A percentile compares a stretch with the other conserved stretches of the same genome.
Evolutionary conservation across 2,888 invertebrate genomes (phyloP).

Genomic region (Synanthedon andrenaeformis): DNA sequence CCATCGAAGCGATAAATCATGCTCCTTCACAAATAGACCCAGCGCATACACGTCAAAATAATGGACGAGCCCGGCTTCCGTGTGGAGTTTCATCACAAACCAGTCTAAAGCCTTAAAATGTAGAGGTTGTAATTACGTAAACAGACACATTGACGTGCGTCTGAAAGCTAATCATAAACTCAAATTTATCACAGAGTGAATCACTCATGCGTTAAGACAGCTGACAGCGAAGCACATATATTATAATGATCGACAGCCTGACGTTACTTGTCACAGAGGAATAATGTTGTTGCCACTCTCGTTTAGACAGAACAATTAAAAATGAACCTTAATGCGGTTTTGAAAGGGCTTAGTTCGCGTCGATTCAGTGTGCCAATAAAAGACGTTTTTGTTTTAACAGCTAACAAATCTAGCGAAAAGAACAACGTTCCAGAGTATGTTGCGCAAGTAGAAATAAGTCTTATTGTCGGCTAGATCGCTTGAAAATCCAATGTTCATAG

Average conservation of each 20-base stretch:
- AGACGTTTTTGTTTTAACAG: slow-evolving; percentile 32
- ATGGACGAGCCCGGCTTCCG: slow-evolving; percentile 43
- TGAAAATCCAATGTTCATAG: slow-evolving; percentile 26
- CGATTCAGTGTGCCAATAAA: slow-evolving; percentile 10
- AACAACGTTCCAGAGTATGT: slow-evolving; percentile 46
- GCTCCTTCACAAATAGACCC: slow-evolving; percentile 37
- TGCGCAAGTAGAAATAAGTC: slow-evolving; percentile 29
- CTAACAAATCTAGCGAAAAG: slow-evolving; percentile 55
- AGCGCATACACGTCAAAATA: slow-evolving; percentile 40
- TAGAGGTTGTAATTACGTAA: slow-evolving; percentile 60
- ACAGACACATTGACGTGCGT: slow-evolving; percentile 65
- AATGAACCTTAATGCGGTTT: slow-evolving; percentile 11
- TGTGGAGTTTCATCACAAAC: slow-evolving; percentile 40
- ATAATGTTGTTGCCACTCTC: slow-evolving; percentile 64
- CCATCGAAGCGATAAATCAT: slow-evolving; percentile 52
- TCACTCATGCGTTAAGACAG: slow-evolving; percentile 68
- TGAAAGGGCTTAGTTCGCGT: slow-evolving; percentile 14
- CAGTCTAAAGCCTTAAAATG: slow-evolving; percentile 46
- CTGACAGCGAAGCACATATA: slow-evolving; percentile 68
- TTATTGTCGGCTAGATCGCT: slow-evolving; percentile 28
- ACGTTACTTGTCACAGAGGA: slow-evolving; percentile 66
- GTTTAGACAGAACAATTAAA: slow-evolving; percentile 12
- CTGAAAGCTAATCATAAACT: slow-evolving; percentile 71
- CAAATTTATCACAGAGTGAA: slow-evolving; percentile 69
- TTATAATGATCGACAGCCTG: slow-evolving; percentile 69